A percentile compares a stretch with the other conserved stretches of the same genome.
Evolutionary conservation across 2,113 vertebrate species (phyloP).

Genomic region (Hippocampus zosterae): DNA sequence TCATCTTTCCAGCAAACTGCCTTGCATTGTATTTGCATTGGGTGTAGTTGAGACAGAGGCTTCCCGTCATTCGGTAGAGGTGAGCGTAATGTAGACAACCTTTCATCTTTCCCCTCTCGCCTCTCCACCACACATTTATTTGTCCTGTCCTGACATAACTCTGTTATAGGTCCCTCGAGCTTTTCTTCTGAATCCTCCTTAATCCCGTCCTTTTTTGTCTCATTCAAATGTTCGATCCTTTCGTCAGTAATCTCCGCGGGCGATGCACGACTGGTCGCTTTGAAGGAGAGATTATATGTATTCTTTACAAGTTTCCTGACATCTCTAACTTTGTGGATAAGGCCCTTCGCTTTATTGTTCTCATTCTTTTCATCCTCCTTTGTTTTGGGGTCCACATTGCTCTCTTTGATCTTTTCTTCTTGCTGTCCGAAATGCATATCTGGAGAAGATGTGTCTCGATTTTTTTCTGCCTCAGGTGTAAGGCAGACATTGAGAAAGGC

Average conservation of each 20-base stretch:
- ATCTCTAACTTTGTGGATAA: slow-evolving; percentile 80
- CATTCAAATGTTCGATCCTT: slow-evolving; percentile 1
- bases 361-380: slow-evolving; percentile 42
- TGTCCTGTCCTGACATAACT: background rate
- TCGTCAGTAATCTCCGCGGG: slow-evolving; percentile 28
- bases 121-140: slow-evolving; percentile 4
- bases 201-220: slow-evolving; percentile 17
- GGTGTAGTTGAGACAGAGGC: slow-evolving; percentile 39
- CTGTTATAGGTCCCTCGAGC: slow-evolving; percentile 15
- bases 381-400: slow-evolving; percentile 26
- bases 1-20: slow-evolving; percentile 72
- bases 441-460: slow-evolving; percentile 21
- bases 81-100: slow-evolving; percentile 23
- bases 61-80: slow-evolving; percentile 34
- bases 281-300: slow-evolving; percentile 81
- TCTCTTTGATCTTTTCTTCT: slow-evolving; percentile 15
- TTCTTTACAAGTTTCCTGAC: slow-evolving; percentile 87
- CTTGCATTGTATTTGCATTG: slow-evolving; percentile 74
- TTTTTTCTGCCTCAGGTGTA: slow-evolving; percentile 59
- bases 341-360: slow-evolving; percentile 52
- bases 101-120: slow-evolving; percentile 30
- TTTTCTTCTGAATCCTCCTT: slow-evolving; percentile 18
- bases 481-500: slow-evolving; percentile 56
- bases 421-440: slow-evolving; percentile 21
- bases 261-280: slow-evolving; percentile 30